Base-by-base conservation (phyloP, 2,113 vertebrate species). In the Ciconia maguari region DNA sequence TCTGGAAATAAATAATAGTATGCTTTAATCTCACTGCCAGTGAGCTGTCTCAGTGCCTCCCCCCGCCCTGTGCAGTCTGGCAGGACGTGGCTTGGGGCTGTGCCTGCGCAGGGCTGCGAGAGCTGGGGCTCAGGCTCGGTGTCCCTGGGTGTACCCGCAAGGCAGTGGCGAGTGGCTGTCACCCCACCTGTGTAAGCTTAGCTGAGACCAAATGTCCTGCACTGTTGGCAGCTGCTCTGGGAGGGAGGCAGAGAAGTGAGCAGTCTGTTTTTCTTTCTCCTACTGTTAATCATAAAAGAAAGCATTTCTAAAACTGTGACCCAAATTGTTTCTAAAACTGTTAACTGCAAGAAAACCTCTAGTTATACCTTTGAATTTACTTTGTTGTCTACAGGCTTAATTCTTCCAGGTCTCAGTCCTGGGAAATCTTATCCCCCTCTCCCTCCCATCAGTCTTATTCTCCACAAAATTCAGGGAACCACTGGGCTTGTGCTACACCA, bases 111-210 rank as follows among this genome's bases (percentile, higher is more conserved):
- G 44, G n/a, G 51, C 60, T 87, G 72, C 0, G 1, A 42, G 42
- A 78, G 19, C 83, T 42, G 52, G 29, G 57, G 7, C 36, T 57
- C 3, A 5, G 16, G 24, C 3, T 27, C 55, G 17, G 44, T 68
- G 78, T 87, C 58, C 74, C 34, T 82, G 52, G 25, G 48, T 16
- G 69, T 27, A 65, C 29, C 61, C 3, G 5, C 12, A 21, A 52
- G 55, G 78, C 10, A 66, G 61, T 0, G 1, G 38, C 0, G 1
- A 48, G 38, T 3, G 25, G 20, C 57, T 64, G 44, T 16, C 58
- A 79, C 27, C 66, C 34, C 57, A 68, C 48, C 65, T 76, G 25
- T 7, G 38, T 6, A 3, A 66, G 49, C 65, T 82, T 3, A 51
- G 65, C 48, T 68, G 52, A 51, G 38, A 69, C 34, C 44, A 41